Evolutionary conservation across 2,113 vertebrate species (phyloP).

Genomic region (Artemisiospiza belli): DNA sequence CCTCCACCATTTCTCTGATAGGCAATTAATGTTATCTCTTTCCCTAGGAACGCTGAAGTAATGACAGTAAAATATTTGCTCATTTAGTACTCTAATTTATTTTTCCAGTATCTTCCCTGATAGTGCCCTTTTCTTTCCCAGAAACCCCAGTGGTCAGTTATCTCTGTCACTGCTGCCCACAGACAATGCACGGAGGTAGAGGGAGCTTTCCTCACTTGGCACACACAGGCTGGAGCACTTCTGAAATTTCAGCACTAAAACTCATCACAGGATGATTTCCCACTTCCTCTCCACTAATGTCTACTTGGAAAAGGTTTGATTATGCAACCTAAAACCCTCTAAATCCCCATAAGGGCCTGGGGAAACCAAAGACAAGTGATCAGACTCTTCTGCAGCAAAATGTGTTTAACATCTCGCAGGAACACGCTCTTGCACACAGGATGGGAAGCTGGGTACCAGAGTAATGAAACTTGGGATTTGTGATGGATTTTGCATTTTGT

Average conservation of each 20-base stretch:
- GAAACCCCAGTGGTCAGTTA: slow-evolving; percentile 24
- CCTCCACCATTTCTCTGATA: slow-evolving; percentile 11
- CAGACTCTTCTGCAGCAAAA: not conserved
- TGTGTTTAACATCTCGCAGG: not conserved
- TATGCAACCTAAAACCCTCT: not conserved
- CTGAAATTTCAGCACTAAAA: not conserved
- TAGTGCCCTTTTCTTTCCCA: not conserved
- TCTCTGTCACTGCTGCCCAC: not conserved
- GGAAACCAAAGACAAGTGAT: not conserved
- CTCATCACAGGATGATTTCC: not conserved
- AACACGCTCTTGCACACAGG: accelerated
- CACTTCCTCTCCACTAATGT: not conserved
- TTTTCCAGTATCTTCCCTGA: slow-evolving; percentile 30
- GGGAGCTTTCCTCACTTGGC: not conserved
- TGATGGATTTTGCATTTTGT: not conserved
- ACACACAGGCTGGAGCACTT: not conserved
- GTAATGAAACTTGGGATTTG: not conserved
- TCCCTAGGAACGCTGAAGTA: not conserved
- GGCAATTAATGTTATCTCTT: slow-evolving; percentile 49
- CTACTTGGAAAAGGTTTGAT: not conserved
- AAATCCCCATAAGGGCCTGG: not conserved
- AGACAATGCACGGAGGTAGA: not conserved
- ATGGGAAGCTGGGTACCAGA: not conserved
- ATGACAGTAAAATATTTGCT: slow-evolving; percentile 39
- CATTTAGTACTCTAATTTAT: slow-evolving; percentile 50